Percentiles rank a stretch among this genome's conserved stretches.
Evolutionary conservation across 2,888 invertebrate genomes (phyloP).

Genomic region (Mythimna ferrago): DNA sequence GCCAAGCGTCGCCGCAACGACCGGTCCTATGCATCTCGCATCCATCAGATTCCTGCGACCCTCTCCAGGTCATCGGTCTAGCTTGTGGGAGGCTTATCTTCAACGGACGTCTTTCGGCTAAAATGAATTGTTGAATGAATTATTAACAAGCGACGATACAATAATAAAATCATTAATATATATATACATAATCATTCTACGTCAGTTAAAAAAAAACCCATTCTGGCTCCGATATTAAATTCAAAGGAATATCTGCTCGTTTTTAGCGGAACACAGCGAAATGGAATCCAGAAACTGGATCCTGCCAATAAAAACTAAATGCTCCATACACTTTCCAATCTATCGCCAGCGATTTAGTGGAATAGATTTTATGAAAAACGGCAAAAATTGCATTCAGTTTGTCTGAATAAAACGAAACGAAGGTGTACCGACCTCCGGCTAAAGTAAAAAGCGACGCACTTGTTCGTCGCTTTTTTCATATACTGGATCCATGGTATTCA

Average conservation of each 20-base stretch:
- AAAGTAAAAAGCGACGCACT: too few relatives aligned
- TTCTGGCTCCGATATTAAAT: background rate
- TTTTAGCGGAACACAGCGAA: slow-evolving; percentile 1
- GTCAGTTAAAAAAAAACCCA: background rate
- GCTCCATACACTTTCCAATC: slow-evolving; percentile 23
- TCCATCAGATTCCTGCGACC: too few relatives aligned
- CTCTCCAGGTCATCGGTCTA: too few relatives aligned
- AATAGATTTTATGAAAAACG: slow-evolving; percentile 30
- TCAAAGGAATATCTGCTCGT: slow-evolving; percentile 2
- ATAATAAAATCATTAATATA: background rate
- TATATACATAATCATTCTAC: too few relatives aligned
- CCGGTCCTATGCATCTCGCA: too few relatives aligned
- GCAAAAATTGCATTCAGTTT: slow-evolving; percentile 33
- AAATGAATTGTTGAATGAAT: too few relatives aligned
- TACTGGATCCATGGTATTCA: too few relatives aligned
- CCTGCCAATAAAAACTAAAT: slow-evolving; percentile 35
- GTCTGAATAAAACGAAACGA: slow-evolving; percentile 4
- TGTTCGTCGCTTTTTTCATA: too few relatives aligned
- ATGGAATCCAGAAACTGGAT: slow-evolving; percentile 18
- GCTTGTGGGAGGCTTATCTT: too few relatives aligned
- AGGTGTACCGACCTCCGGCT: background rate
- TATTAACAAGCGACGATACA: background rate
- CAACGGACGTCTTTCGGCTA: too few relatives aligned
- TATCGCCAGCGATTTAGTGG: slow-evolving; percentile 12
- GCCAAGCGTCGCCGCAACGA: too few relatives aligned